Conservation (phyloP, 2,888 invertebrate species). For the Trissonchulus sp. region DNA sequence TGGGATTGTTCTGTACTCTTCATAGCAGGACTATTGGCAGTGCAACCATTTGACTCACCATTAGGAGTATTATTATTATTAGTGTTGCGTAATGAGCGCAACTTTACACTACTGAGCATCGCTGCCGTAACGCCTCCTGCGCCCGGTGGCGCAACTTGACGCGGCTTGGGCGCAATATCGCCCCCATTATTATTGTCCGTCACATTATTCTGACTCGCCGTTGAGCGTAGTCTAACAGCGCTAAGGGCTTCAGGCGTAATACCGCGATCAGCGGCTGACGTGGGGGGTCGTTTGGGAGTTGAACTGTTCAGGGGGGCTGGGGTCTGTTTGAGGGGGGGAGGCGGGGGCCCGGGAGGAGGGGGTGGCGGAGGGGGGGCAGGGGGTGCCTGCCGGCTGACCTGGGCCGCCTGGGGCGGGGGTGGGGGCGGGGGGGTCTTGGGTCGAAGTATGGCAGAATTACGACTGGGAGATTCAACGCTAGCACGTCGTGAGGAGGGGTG, state of each 20-base stretch:
- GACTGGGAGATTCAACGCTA: too few relatives aligned
- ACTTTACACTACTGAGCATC: not conserved
- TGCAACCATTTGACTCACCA: not conserved
- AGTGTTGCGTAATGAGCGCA: not conserved
- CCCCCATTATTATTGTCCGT: too few relatives aligned
- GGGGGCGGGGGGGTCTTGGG: constrained; percentile 66
- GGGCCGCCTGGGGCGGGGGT: constrained; percentile 66
- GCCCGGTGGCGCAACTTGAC: not conserved
- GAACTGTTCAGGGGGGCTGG: constrained; percentile 38
- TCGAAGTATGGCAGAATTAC: too few relatives aligned
- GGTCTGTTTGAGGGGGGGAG: constrained; percentile 45
- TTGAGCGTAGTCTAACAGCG: constrained; percentile 24
- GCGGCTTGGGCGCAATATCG: not conserved
- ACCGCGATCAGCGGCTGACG: constrained; percentile 34
- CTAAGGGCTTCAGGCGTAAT: constrained; percentile 38
- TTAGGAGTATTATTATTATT: not conserved
- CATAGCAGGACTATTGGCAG: too few relatives aligned
- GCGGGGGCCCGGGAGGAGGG: constrained; percentile 61
- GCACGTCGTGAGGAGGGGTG: not conserved
- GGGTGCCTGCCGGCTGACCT: constrained; percentile 36
- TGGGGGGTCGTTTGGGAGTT: constrained; percentile 38
- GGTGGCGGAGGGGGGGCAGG: constrained; percentile 71
- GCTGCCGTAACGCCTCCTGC: not conserved
- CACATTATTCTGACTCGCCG: not conserved
- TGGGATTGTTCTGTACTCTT: too few relatives aligned